Base-by-base conservation (phyloP, 2,113 vertebrate species). In the Gallinago paraguaiae region DNA sequence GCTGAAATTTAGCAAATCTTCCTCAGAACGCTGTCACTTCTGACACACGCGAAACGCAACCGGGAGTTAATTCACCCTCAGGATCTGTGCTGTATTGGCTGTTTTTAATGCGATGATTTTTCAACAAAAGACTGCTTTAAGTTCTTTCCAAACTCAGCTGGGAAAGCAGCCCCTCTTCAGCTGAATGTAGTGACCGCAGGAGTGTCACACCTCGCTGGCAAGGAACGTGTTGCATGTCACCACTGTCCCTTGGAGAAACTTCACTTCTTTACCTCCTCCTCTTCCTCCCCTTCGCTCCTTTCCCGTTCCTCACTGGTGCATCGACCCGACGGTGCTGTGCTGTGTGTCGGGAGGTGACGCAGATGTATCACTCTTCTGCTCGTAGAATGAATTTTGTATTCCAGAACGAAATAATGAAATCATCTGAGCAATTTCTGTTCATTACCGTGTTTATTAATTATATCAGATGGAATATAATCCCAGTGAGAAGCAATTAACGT, bases 321-420 rank as follows among this genome's bases (percentile, higher is more conserved):
- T 97, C 95, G 93, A 24, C 89, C 94, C 91, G 54, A 43, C 93
- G 97, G 97, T 97, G 97, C 97, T 96, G 94, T 97, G 95, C 96
- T 88, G 96, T 97, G 96, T 95, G 96, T 94, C 97, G 94, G 97
- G 97, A 98, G 95, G 80, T 93, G 70, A 91, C 57, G 92, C 96
- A 93, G 92, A 88, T 93, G 94, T 96, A 53, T 96, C 88, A 91
- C 94, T 97, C 94, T 96, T 94, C 95, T 86, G 64, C 86, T 92
- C 56, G 48, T 93, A 57, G 90, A 78, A 97, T 96, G 87, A 94
- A 90, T 95, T 97, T 95, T 96, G 88, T 96, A 95, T 93, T 96
- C 93, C 45, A 95, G 82, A 94, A 95, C 82, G 92, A 97, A 94
- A 91, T 95, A 93, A 95, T 90, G 77, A 96, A 94, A 90, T 96